phyloP scores from a whole-genome alignment of 1,140 invertebrate species.

The Psilanteris sp. region DNA sequence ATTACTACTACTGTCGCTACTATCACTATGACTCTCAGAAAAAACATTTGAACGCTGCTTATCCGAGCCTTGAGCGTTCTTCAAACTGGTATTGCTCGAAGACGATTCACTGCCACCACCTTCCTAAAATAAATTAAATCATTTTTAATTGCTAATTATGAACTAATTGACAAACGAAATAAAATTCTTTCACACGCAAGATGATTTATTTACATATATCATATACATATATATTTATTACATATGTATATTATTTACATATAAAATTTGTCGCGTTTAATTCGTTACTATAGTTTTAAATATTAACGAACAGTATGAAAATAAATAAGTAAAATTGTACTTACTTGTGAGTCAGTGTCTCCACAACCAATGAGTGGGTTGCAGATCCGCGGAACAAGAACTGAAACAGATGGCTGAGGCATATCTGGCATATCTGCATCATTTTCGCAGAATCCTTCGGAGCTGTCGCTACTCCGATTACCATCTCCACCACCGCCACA shows the following conservation, averaged over 20 bases:
- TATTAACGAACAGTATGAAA: too few relatives aligned
- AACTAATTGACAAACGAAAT: too few relatives aligned
- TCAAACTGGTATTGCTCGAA: constrained; percentile 77
- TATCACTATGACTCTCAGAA: constrained; percentile 78
- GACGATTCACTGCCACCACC: constrained; percentile 79
- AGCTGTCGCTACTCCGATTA: constrained; percentile 94
- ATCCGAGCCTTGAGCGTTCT: constrained; percentile 76
- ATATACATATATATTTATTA: too few relatives aligned
- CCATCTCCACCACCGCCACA: constrained; percentile 82
- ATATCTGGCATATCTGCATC: constrained; percentile 84
- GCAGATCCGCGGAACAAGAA: constrained; percentile 70
- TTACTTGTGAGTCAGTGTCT: constrained; percentile 85
- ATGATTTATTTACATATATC: too few relatives aligned
- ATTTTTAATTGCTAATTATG: too few relatives aligned
- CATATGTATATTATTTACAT: too few relatives aligned
- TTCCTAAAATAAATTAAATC: constrained; percentile 74
- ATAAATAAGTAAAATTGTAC: too few relatives aligned
- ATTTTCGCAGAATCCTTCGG: constrained; percentile 97
- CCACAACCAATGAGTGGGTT: constrained; percentile 73
- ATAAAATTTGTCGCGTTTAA: too few relatives aligned
- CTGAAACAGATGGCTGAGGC: constrained; percentile 68
- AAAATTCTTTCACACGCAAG: too few relatives aligned
- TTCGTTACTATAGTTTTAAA: too few relatives aligned
- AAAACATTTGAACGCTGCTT: constrained; percentile 76
- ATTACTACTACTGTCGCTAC: constrained; percentile 78